Percentiles rank a stretch among this genome's conserved stretches.
Evolutionary conservation across 37 sponge, comb jelly and placozoan genomes (phyloP).

Genomic region (Agelas oroides): DNA sequence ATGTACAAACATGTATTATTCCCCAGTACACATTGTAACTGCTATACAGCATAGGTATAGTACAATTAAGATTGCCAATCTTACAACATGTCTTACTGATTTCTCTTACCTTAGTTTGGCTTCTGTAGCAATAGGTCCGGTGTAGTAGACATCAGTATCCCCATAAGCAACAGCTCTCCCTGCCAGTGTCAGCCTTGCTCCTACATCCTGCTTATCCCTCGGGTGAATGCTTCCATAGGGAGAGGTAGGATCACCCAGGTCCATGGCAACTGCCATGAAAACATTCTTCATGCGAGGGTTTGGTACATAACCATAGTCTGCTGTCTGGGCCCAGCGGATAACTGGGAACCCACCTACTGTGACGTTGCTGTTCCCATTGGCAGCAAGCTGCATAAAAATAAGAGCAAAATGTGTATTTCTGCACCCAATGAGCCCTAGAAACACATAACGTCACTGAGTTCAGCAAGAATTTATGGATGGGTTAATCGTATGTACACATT

Average conservation of each 20-base stretch:
- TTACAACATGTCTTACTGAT: too few species aligned
- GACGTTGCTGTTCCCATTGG: constrained; percentile 42
- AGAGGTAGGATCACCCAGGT: constrained; percentile 80
- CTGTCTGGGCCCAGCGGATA: constrained; percentile 73
- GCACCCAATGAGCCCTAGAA: too few species aligned
- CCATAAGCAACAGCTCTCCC: constrained; percentile 54
- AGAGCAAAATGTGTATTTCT: not conserved
- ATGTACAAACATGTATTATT: too few species aligned
- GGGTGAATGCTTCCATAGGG: constrained; percentile 78
- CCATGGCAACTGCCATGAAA: constrained; percentile 86
- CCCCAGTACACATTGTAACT: too few species aligned
- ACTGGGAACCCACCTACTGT: constrained; percentile 55
- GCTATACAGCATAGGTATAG: too few species aligned
- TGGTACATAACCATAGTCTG: constrained; percentile 63
- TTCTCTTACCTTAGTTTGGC: constrained; percentile 29
- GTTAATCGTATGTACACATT: too few species aligned
- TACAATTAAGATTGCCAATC: not conserved
- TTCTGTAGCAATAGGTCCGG: constrained; percentile 35
- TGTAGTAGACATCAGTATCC: constrained; percentile 29
- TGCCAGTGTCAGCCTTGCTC: constrained; percentile 39
- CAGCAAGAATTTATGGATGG: too few species aligned
- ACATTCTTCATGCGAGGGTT: constrained; percentile 63
- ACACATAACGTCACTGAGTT: too few species aligned
- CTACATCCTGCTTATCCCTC: constrained; percentile 71
- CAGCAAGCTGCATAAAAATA: constrained; percentile 42